phyloP scores from a whole-genome alignment of 92 coral and sea anemone genomes.

The Phymanthus crucifer region DNA sequence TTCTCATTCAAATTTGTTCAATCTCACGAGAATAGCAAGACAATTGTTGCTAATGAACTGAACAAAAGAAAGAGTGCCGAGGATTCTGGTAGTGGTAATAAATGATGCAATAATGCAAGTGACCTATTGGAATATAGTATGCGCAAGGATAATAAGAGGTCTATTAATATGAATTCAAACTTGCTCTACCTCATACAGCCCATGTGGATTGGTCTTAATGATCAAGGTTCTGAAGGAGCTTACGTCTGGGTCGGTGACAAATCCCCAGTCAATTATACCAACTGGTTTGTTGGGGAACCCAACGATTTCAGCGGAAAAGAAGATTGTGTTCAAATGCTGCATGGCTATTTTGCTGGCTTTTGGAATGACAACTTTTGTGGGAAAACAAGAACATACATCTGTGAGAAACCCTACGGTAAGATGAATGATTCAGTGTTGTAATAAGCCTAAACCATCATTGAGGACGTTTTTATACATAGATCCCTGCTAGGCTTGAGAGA shows the following conservation, averaged over 20 bases:
- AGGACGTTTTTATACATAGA: too few species aligned
- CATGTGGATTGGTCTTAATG: constrained; percentile 86
- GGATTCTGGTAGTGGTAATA: too few species aligned
- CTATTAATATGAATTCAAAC: not conserved
- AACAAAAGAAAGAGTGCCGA: too few species aligned
- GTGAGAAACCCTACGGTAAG: constrained; percentile 84
- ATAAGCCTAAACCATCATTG: too few species aligned
- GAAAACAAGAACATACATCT: constrained; percentile 62
- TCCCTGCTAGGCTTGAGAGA: too few species aligned
- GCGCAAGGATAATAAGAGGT: too few species aligned
- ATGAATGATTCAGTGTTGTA: not conserved
- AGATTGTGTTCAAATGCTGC: constrained; percentile 71
- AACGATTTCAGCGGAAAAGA: constrained; percentile 71
- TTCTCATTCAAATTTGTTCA: too few species aligned
- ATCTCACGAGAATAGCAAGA: too few species aligned
- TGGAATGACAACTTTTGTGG: constrained; percentile 93
- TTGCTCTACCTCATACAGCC: constrained; percentile 31
- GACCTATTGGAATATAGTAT: too few species aligned
- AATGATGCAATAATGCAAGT: too few species aligned
- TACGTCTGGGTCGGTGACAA: constrained; percentile 83
- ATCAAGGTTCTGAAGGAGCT: constrained; percentile 59
- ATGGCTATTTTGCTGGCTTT: constrained; percentile 57
- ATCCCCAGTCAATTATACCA: constrained; percentile 59
- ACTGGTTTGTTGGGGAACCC: constrained; percentile 83
- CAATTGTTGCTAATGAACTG: too few species aligned